Conservation (phyloP, 2,888 invertebrate species). For the Lacanobia wlatinum region DNA sequence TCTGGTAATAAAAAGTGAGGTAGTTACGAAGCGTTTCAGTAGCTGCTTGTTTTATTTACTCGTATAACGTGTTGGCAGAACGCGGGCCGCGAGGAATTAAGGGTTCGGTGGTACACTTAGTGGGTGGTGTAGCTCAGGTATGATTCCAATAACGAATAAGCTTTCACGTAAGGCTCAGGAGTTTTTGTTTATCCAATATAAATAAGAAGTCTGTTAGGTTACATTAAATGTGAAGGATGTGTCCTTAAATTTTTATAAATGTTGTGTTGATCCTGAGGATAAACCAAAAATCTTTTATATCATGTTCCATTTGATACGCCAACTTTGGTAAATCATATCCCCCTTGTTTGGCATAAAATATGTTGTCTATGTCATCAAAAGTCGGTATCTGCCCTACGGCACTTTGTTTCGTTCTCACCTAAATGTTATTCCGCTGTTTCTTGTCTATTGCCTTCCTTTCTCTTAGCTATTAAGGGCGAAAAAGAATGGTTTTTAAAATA, state of each 20-base stretch:
- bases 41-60: conserved; percentile 71
- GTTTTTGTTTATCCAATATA: background rate
- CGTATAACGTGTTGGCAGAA: conserved; percentile 60
- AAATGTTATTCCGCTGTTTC: conserved; percentile 21
- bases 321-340: conserved; percentile 18
- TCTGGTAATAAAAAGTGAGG: conserved; percentile 72
- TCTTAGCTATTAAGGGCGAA: conserved; percentile 32
- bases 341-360: conserved; percentile 36
- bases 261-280: background rate
- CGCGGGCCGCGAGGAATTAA: conserved; percentile 63
- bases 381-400: conserved; percentile 35
- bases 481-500: conserved; percentile 25
- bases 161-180: conserved; percentile 7
- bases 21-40: conserved; percentile 74
- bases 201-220: background rate
- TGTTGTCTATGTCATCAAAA: conserved; percentile 49
- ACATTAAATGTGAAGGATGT: background rate
- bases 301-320: conserved; percentile 20
- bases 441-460: conserved; percentile 30
- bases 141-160: conserved; percentile 23
- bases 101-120: conserved; percentile 42
- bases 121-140: conserved; percentile 40
- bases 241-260: background rate
- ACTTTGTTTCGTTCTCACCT: conserved; percentile 45
- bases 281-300: conserved; percentile 13